Conservation (phyloP, 2,113 vertebrate species). For the Cyanoramphus novaezelandiae region DNA sequence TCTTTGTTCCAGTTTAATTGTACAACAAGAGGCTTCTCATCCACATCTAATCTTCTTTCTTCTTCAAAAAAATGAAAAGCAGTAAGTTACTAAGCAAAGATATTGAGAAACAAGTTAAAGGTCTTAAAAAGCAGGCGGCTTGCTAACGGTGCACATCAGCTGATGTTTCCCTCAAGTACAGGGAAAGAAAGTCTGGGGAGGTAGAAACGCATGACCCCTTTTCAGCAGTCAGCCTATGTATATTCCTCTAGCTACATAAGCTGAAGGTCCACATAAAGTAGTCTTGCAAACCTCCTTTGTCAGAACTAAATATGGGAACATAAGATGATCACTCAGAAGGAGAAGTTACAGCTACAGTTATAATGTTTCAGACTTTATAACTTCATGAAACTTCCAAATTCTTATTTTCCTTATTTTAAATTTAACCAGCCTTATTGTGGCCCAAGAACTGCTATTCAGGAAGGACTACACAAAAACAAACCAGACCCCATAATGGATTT, state of each 20-base stretch:
- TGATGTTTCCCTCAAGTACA: background rate
- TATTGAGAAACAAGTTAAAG: background rate
- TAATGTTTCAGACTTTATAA: background rate
- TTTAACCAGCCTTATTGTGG: background rate
- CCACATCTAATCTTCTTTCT: conserved; percentile 97
- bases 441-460: background rate
- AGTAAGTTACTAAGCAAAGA: conserved; percentile 26
- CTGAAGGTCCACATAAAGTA: background rate
- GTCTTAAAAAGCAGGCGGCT: background rate
- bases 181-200: background rate
- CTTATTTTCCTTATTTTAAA: background rate
- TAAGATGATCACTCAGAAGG: background rate
- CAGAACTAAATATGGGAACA: background rate
- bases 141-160: background rate
- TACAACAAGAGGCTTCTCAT: conserved; percentile 97
- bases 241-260: background rate
- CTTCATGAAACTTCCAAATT: background rate
- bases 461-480: background rate
- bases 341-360: background rate
- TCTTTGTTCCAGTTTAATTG: conserved; percentile 99
- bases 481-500: background rate
- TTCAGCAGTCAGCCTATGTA: background rate
- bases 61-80: conserved; percentile 78
- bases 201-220: background rate
- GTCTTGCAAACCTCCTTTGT: background rate